Evolutionary conservation across 2,888 invertebrate species (phyloP).

Genomic region (Morpho deidamia): DNA sequence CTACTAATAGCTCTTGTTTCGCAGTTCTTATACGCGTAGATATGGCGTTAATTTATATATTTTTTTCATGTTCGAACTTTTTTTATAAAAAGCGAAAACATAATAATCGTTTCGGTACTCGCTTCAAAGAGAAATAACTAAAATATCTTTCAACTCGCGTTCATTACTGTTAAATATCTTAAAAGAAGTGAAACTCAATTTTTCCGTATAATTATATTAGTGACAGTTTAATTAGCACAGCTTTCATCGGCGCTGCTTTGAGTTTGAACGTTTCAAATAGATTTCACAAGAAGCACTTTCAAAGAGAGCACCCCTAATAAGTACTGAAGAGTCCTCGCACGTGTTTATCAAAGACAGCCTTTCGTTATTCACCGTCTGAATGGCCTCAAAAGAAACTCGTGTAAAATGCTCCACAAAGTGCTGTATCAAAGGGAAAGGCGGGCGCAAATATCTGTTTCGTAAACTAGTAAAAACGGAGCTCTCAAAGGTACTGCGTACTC

Average conservation of each 20-base stretch:
- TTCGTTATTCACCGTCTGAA: slow-evolving; percentile 79
- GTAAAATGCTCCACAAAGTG: slow-evolving; percentile 78
- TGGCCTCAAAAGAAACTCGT: slow-evolving; percentile 79
- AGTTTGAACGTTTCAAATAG: slow-evolving; percentile 77
- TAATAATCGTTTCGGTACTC: background rate
- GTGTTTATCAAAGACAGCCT: slow-evolving; percentile 79
- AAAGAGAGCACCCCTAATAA: slow-evolving; percentile 78
- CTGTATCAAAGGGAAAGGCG: slow-evolving; percentile 76
- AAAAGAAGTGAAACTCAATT: slow-evolving; percentile 38
- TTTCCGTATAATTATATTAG: slow-evolving; percentile 75
- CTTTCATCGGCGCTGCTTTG: slow-evolving; percentile 72
- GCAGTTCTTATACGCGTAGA: slow-evolving; percentile 11
- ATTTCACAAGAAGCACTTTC: slow-evolving; percentile 76
- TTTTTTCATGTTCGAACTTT: background rate
- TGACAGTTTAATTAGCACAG: slow-evolving; percentile 76
- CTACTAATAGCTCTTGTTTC: slow-evolving; percentile 49
- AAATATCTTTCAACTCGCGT: slow-evolving; percentile 13
- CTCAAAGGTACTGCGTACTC: slow-evolving; percentile 75
- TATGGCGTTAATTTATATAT: slow-evolving; percentile 1
- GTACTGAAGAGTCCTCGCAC: slow-evolving; percentile 79
- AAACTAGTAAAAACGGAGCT: slow-evolving; percentile 77
- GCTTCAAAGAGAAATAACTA: slow-evolving; percentile 15
- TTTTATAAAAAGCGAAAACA: background rate
- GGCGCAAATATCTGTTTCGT: slow-evolving; percentile 79
- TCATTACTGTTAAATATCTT: slow-evolving; percentile 11